Conservation (phyloP, 1,140 invertebrate species). For the Hermetia illucens region DNA sequence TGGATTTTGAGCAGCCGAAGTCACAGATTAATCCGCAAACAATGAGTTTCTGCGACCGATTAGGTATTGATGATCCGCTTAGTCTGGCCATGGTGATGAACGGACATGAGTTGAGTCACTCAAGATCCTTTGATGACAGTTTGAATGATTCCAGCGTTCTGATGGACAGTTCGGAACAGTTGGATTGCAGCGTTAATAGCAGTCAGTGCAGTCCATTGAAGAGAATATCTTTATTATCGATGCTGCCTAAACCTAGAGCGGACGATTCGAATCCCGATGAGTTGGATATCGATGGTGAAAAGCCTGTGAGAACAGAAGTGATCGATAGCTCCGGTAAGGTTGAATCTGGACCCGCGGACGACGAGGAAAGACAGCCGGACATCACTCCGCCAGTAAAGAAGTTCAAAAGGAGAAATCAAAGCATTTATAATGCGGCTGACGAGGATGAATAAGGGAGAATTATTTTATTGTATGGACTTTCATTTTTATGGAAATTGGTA, state of each 20-base stretch:
- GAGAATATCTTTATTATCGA: too few relatives aligned
- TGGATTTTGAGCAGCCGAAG: constrained; percentile 23
- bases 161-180: background rate
- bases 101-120: constrained; percentile 17
- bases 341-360: background rate
- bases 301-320: background rate
- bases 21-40: constrained; percentile 69
- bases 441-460: constrained; percentile 9
- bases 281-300: background rate
- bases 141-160: background rate
- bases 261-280: too few relatives aligned
- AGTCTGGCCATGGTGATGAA: constrained; percentile 32
- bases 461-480: too few relatives aligned
- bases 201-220: too few relatives aligned
- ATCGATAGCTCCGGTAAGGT: constrained; percentile 1
- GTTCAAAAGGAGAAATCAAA: constrained; percentile 33
- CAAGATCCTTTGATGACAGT: constrained; percentile 6
- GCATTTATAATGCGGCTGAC: constrained; percentile 23
- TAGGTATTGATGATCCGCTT: constrained; percentile 65
- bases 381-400: constrained; percentile 24
- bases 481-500: too few relatives aligned
- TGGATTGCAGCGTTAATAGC: too few relatives aligned
- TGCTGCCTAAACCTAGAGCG: too few relatives aligned
- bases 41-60: constrained; percentile 57
- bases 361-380: constrained; percentile 2